A percentile compares a stretch with the other conserved stretches of the same genome.
phyloP scores from a whole-genome alignment of 2,797 vertebrate species.

The Hapalemur alaotrensis region DNA sequence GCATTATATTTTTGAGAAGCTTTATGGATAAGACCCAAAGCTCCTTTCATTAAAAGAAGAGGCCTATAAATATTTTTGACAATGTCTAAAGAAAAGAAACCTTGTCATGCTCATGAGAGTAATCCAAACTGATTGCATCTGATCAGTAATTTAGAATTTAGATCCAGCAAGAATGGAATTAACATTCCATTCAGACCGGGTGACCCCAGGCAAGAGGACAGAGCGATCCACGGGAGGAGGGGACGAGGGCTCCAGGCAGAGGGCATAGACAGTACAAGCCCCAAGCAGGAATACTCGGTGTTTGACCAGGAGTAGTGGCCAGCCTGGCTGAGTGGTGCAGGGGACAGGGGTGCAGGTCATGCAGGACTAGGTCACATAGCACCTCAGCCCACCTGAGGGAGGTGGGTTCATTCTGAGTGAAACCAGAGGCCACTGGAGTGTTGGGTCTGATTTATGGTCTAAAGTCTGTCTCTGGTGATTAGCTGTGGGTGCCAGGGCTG shows the following conservation, averaged over 20 bases:
- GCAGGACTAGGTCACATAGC: fast-evolving
- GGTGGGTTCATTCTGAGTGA: background rate
- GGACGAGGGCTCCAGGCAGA: background rate
- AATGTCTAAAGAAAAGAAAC: background rate
- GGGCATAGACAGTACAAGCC: background rate
- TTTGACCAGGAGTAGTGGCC: background rate
- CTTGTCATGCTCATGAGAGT: background rate
- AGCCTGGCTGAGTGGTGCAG: background rate
- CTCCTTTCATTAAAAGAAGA: background rate
- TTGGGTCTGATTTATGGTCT: background rate
- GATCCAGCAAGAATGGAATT: background rate
- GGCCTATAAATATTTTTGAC: background rate
- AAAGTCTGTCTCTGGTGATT: background rate
- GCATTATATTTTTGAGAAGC: background rate
- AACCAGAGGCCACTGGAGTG: background rate
- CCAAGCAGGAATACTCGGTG: no score
- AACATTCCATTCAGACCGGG: background rate
- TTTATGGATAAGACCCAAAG: background rate
- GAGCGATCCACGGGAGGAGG: background rate
- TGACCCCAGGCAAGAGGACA: no score
- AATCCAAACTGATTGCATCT: background rate
- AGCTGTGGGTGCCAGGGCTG: background rate
- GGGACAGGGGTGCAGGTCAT: background rate
- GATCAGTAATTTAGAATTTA: conserved; percentile 1
- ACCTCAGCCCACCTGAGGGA: background rate